Evolutionary conservation across 2,113 vertebrate species (phyloP), one percentile per base, ranked within the genome.

Genomic region (Pteropus alecto): DNA sequence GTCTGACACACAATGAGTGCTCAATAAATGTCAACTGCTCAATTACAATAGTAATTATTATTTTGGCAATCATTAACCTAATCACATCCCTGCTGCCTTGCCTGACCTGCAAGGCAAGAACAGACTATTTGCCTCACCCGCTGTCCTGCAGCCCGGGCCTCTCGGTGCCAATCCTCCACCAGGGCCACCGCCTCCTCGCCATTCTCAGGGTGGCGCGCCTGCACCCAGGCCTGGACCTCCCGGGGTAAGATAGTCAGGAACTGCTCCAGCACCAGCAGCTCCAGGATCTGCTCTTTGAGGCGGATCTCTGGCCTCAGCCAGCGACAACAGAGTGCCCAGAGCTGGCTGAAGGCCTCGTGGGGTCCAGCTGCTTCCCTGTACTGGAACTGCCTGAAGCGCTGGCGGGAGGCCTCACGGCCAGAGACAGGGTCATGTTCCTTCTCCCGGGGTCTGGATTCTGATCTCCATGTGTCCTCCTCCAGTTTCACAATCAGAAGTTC

Each of bases 221-320:
- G 98, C 19, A 98, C 98, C 98, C 98, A 98, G 76, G 67, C 93
- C 97, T 97, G 98, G 48, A 94, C 90, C 16, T 98, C 98, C 68
- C 73, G 77, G 35, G 98, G 98, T 61, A 98, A 87, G 91, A 98
- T 98, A 5, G 93, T 97, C 90, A 98, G 83, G 92, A 98, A 98
- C 94, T 98, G 98, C 91, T 98, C 98, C 14, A 98, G 97, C 61
- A 98, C 98, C 77, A 98, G 90, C 58, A 98, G 93, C 96, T 98
- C 98, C 24, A 98, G 86, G 35, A 98, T 98, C 93, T 98, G 98
- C 56, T 98, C 98, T 93, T 98, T 98, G 87, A 98, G 97, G 54
- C 22, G 98, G 38, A 98, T 58, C 90, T 98, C 98, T 0, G 98
- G 98, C 60, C 98, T 96, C 89, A 98, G 95, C 98, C 98, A 98